These are phyloP conservation scores for Machaerirhynchus nigripectus DNA, from an alignment of 2,113 vertebrate species.

Conservation along the genomic window DNA sequence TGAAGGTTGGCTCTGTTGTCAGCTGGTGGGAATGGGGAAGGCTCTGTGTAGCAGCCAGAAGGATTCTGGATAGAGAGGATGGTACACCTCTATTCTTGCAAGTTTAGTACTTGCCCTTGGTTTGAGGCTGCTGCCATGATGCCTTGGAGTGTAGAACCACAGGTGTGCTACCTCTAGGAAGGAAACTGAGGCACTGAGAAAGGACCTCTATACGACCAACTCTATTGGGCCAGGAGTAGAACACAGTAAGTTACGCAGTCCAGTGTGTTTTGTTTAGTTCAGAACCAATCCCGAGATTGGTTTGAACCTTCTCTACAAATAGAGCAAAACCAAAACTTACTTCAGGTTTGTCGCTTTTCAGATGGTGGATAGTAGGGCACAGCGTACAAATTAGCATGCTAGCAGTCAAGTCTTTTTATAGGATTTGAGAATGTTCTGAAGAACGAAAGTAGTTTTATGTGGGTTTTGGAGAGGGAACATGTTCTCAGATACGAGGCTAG, in stretches of 20 bases:
- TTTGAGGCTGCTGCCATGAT: not conserved
- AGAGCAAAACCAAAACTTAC: not conserved
- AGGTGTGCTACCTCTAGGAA: not conserved
- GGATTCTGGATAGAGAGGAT: not conserved
- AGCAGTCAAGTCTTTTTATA: not conserved
- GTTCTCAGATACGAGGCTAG: not conserved
- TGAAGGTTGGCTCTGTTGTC: not conserved
- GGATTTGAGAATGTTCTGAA: not conserved
- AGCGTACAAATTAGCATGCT: not conserved
- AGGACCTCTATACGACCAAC: fast-evolving
- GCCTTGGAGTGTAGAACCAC: not conserved
- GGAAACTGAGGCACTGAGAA: not conserved
- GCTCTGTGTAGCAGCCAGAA: not conserved
- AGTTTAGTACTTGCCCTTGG: not conserved
- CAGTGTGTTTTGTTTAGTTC: not conserved
- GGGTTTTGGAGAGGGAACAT: not conserved
- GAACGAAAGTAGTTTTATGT: not conserved
- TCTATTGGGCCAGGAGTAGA: not conserved
- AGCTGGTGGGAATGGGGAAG: not conserved
- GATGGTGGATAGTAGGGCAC: not conserved
- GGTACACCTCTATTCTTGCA: not conserved
- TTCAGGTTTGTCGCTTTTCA: not conserved
- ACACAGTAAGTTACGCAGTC: not conserved
- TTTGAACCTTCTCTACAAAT: not conserved
- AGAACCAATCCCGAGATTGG: not conserved